phyloP scores from a whole-genome alignment of 1,140 invertebrate species.

The Episyrphus balteatus region DNA sequence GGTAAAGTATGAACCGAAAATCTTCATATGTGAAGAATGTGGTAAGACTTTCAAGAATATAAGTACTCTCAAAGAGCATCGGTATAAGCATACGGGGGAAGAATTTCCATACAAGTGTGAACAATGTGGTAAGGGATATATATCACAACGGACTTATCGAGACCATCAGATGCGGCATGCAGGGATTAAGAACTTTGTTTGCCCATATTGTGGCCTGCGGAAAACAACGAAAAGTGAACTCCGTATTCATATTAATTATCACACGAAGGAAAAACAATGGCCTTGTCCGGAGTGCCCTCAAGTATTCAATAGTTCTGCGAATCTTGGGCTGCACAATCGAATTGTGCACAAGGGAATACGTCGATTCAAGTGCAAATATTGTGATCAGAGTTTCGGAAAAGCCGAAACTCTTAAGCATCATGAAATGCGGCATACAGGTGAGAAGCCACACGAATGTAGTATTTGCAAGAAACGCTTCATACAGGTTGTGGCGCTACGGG shows the following conservation, averaged over 20 bases:
- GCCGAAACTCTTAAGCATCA: conserved; percentile 8
- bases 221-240: conserved; percentile 8
- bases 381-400: conserved; percentile 8
- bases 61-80: not conserved
- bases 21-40: no score
- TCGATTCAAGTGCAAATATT: conserved; percentile 7
- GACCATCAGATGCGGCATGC: conserved; percentile 9
- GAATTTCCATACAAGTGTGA: conserved; percentile 4
- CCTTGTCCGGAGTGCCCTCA: conserved; percentile 6
- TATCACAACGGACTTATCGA: not conserved
- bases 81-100: not conserved
- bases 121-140: conserved; percentile 6
- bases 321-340: conserved; percentile 5
- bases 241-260: conserved; percentile 8
- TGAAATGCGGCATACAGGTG: conserved; percentile 30
- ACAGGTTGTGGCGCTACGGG: conserved; percentile 5
- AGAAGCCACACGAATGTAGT: conserved; percentile 13
- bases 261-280: conserved; percentile 8
- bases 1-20: no score
- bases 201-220: conserved; percentile 5
- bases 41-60: no score
- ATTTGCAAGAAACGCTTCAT: conserved; percentile 10
- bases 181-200: conserved; percentile 9
- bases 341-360: conserved; percentile 8
- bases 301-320: conserved; percentile 6